Evolutionary conservation across 2,797 vertebrate species (phyloP).

Genomic region (Ctenopoma kingsleyae): DNA sequence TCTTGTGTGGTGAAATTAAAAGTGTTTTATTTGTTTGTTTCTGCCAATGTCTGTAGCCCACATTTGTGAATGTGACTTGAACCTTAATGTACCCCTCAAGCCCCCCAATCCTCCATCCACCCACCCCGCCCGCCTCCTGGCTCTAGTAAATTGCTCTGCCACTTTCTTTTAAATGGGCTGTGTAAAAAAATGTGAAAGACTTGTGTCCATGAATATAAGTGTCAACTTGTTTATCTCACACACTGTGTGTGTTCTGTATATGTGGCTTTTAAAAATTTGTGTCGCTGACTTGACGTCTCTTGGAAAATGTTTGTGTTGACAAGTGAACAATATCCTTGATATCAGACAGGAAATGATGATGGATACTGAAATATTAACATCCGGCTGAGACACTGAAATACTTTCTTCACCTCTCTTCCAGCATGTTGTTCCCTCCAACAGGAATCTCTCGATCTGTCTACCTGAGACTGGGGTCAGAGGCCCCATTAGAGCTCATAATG

Average conservation of each 20-base stretch:
- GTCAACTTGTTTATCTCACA: conserved; percentile 17
- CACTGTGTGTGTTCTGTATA: conserved; percentile 13
- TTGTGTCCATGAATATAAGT: too few relatives aligned
- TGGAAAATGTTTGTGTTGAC: conserved; percentile 48
- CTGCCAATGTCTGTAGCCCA: conserved; percentile 11
- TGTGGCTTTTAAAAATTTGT: conserved; percentile 15
- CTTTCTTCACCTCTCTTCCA: conserved; percentile 19
- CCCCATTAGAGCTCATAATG: conserved; percentile 68
- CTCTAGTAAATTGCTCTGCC: conserved; percentile 37
- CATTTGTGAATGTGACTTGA: conserved; percentile 37
- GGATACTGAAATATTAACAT: conserved; percentile 49
- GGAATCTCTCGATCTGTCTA: conserved; percentile 63
- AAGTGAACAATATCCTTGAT: conserved; percentile 57
- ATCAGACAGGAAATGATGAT: conserved; percentile 59
- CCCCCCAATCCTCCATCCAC: background rate
- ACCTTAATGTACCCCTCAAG: conserved; percentile 10
- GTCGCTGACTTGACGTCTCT: conserved; percentile 36
- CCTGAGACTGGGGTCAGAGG: conserved; percentile 70
- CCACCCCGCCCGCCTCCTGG: background rate
- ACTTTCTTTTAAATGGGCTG: conserved; percentile 28
- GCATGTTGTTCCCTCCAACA: conserved; percentile 39
- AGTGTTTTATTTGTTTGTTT: conserved; percentile 26
- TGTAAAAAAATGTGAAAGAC: conserved; percentile 27
- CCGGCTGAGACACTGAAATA: conserved; percentile 57
- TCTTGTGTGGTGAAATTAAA: conserved; percentile 1